Percentiles rank a stretch among this genome's conserved stretches.
These are phyloP conservation scores for Capricornis sumatraensis DNA, from an alignment of 2,113 vertebrate genomes.

Conservation along the genomic window DNA sequence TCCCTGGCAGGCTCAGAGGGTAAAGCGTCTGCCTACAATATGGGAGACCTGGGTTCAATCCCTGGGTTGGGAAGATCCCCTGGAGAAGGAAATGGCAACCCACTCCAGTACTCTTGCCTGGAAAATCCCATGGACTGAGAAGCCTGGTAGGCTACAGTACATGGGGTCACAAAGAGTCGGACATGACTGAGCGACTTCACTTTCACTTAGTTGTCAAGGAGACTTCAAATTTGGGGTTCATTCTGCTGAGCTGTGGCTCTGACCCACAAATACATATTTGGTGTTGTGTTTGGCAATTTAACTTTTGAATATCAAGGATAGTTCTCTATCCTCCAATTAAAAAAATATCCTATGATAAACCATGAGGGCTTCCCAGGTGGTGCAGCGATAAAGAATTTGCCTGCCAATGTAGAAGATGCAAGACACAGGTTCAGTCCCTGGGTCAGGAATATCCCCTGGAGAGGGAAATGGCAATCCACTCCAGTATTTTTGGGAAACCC, in stretches of 20 bases:
- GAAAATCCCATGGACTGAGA: too few species aligned
- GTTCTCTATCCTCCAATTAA: neutral
- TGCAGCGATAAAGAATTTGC: neutral
- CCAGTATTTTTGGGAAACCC: neutral
- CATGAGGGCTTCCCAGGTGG: neutral
- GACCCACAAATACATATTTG: neutral
- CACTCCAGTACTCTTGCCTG: too few species aligned
- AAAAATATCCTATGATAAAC: neutral
- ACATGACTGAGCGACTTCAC: too few species aligned
- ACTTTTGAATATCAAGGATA: neutral
- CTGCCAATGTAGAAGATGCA: neutral
- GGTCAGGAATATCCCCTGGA: neutral
- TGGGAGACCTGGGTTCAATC: too few species aligned
- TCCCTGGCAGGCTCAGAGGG: too few species aligned
- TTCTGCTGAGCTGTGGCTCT: neutral
- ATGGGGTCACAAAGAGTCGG: too few species aligned
- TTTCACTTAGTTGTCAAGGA: neutral
- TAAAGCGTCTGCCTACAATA: too few species aligned
- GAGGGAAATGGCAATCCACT: neutral
- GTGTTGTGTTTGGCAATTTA: neutral
- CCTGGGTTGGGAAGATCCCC: too few species aligned
- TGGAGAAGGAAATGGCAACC: too few species aligned
- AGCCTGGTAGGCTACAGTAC: too few species aligned
- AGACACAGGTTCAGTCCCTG: neutral
- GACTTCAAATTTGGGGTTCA: neutral